Evolutionary conservation across 2,797 vertebrate genomes (phyloP).

Genomic region (Psittacula echo): DNA sequence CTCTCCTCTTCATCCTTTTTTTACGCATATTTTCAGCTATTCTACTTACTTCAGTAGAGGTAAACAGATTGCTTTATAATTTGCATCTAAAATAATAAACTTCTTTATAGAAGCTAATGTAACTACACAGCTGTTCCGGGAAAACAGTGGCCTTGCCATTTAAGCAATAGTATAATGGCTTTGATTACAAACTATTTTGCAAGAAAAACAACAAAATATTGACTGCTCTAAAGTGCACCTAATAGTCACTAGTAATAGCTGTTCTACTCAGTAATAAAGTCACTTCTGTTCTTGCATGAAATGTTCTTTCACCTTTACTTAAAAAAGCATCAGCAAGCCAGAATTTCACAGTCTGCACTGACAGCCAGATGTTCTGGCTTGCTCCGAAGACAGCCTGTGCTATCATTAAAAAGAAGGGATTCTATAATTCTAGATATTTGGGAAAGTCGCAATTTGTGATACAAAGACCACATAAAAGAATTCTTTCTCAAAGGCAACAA

Average conservation of each 20-base stretch:
- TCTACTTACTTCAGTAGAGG: neutral
- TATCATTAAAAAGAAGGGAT: neutral
- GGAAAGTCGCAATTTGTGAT: neutral
- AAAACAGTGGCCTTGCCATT: neutral
- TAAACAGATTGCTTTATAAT: slow-evolving; percentile 40
- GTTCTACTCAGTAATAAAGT: neutral
- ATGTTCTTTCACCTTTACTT: neutral
- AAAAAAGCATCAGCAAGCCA: neutral
- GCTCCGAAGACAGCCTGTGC: neutral
- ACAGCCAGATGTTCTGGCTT: neutral
- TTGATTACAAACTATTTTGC: slow-evolving; percentile 8
- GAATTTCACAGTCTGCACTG: neutral
- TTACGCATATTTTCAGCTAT: slow-evolving; percentile 16
- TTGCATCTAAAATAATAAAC: slow-evolving; percentile 49
- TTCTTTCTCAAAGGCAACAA: slow-evolving; percentile 7
- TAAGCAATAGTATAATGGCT: neutral
- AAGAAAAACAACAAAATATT: neutral
- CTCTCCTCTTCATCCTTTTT: neutral
- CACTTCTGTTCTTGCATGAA: neutral
- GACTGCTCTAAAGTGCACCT: neutral
- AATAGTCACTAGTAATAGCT: neutral
- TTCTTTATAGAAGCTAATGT: slow-evolving; percentile 50
- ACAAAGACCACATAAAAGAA: neutral
- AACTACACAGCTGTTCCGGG: neutral
- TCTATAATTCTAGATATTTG: neutral